phyloP scores from a whole-genome alignment of 2,888 invertebrate genomes.

The Brassicogethes aeneus region DNA sequence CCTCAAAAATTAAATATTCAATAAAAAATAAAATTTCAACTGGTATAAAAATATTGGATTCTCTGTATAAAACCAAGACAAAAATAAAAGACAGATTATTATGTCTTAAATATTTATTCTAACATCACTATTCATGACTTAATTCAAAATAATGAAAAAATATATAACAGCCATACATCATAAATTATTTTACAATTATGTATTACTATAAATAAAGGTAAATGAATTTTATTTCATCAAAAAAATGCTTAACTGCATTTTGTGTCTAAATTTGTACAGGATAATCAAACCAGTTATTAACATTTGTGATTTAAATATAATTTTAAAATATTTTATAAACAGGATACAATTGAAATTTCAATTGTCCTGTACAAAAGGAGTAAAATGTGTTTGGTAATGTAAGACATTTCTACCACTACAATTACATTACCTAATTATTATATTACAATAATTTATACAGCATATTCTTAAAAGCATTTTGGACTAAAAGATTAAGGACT shows the following conservation, averaged over 20 bases:
- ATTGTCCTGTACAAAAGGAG: neutral
- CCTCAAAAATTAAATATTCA: too few relatives aligned
- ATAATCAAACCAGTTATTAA: neutral
- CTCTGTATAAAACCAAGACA: too few relatives aligned
- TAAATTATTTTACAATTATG: conserved; percentile 34
- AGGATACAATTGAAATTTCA: neutral
- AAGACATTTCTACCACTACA: conserved; percentile 20
- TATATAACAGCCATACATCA: conserved; percentile 40
- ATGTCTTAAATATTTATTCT: conserved; percentile 30
- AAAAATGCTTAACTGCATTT: conserved; percentile 12
- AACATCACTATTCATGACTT: conserved; percentile 39
- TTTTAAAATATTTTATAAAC: neutral
- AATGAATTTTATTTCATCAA: conserved; percentile 12
- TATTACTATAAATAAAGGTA: conserved; percentile 22
- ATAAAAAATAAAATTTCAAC: too few relatives aligned
- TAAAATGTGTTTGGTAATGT: conserved; percentile 23
- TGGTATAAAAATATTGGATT: too few relatives aligned
- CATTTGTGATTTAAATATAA: neutral
- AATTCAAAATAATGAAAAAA: conserved; percentile 38
- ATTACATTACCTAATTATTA: conserved; percentile 15
- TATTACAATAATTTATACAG: conserved; percentile 23
- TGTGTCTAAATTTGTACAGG: neutral
- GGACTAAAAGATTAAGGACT: neutral
- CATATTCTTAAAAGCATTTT: conserved; percentile 8
- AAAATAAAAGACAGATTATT: conserved; percentile 3